A percentile compares a stretch with the other conserved stretches of the same genome.
These are phyloP conservation scores for Xenops minutus DNA, from an alignment of 2,797 vertebrate species.

Conservation along the genomic window DNA sequence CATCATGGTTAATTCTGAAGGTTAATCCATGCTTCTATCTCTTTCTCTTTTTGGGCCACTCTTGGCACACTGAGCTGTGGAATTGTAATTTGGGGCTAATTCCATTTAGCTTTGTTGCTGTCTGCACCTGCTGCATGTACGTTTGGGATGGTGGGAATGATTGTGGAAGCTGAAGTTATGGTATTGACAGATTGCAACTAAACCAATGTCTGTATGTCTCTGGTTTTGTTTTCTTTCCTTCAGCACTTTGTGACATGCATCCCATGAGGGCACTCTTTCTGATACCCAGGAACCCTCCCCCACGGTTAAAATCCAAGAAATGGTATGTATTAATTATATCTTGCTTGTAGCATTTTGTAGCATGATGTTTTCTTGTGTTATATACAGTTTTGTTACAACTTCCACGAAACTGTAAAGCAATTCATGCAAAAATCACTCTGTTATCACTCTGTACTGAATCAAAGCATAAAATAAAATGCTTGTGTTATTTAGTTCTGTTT, in stretches of 20 bases:
- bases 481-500: not conserved
- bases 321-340: conserved; percentile 79
- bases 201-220: not conserved
- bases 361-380: not conserved
- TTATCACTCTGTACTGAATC: not conserved
- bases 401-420: not conserved
- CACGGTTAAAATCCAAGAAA: conserved; percentile 98
- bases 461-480: not conserved
- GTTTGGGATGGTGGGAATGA: not conserved
- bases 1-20: not conserved
- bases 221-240: conserved; percentile 40
- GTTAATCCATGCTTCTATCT: not conserved
- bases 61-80: not conserved
- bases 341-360: not conserved
- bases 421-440: not conserved
- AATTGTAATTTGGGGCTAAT: not conserved
- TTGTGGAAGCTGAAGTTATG: not conserved
- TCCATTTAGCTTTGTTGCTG: not conserved
- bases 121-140: not conserved
- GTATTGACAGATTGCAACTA: not conserved
- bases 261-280: conserved; percentile 99
- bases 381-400: not conserved
- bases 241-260: conserved; percentile 99
- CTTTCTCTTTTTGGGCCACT: not conserved
- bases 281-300: conserved; percentile 97